Evolutionary conservation across 2,888 invertebrate species (phyloP).

Genomic region (Drosophila nigricruria): DNA sequence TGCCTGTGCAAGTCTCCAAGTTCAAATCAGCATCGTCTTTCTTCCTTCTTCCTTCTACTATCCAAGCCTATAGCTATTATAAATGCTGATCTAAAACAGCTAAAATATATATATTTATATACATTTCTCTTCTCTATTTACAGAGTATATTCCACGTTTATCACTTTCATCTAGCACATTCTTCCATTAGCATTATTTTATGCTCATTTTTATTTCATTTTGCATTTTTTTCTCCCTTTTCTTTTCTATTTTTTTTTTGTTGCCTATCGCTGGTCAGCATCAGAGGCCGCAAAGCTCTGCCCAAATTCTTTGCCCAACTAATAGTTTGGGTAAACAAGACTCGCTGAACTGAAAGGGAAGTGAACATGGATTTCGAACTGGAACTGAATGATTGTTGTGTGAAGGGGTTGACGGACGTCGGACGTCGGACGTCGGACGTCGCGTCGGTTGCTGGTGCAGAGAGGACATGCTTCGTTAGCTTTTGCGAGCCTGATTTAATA

Average conservation of each 20-base stretch:
- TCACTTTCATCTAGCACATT: neutral
- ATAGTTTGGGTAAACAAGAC: conserved; percentile 77
- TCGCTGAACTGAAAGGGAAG: conserved; percentile 24
- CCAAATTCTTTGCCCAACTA: conserved; percentile 46
- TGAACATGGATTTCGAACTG: conserved; percentile 4
- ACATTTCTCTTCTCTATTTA: neutral
- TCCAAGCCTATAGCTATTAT: too few relatives aligned
- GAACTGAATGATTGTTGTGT: conserved; percentile 8
- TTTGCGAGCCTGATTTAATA: conserved; percentile 69
- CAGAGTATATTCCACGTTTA: neutral
- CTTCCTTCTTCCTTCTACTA: too few relatives aligned
- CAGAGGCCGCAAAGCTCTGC: conserved; percentile 47
- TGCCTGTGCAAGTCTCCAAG: too few relatives aligned
- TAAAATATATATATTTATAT: neutral
- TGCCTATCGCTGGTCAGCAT: conserved; percentile 50
- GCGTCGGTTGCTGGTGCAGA: conserved; percentile 8
- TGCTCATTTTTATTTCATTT: conserved; percentile 79
- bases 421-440: too few relatives aligned
- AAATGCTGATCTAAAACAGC: too few relatives aligned
- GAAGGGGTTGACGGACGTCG: conserved; percentile 36
- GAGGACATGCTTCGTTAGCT: conserved; percentile 58
- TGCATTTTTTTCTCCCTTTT: conserved; percentile 37
- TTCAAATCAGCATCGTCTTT: too few relatives aligned
- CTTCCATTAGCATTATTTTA: conserved; percentile 62
- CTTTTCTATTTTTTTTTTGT: neutral